These are phyloP conservation scores for Indicator maculatus DNA, from an alignment of 2,113 vertebrate species.

Conservation along the genomic window DNA sequence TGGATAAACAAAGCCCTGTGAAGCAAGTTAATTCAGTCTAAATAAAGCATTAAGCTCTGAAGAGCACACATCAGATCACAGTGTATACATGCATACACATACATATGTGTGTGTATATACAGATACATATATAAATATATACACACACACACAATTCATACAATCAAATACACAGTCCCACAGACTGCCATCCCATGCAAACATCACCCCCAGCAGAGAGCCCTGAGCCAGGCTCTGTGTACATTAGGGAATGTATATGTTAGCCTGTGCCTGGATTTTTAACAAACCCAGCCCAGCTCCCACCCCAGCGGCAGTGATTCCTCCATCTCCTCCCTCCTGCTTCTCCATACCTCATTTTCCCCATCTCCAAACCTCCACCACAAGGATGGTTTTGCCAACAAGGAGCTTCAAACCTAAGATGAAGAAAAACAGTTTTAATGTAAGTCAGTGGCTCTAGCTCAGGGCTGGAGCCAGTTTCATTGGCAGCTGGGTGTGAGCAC, in stretches of 20 bases:
- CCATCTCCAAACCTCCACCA: background rate
- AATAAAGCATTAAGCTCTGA: slow-evolving; percentile 55
- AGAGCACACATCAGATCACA: slow-evolving; percentile 1
- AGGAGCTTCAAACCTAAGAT: background rate
- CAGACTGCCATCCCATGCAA: background rate
- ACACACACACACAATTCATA: background rate
- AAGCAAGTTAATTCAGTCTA: slow-evolving; percentile 46
- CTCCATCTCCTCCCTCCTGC: accelerated
- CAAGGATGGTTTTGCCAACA: background rate
- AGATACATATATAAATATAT: background rate
- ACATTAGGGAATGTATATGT: background rate
- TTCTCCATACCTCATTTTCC: background rate
- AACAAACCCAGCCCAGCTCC: background rate
- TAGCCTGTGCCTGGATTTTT: background rate
- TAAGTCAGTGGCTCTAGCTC: background rate
- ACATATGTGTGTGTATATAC: background rate
- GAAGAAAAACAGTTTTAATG: background rate
- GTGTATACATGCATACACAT: background rate
- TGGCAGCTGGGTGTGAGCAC: background rate
- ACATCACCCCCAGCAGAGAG: background rate
- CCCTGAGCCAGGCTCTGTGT: background rate
- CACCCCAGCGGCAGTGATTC: background rate
- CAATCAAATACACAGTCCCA: background rate
- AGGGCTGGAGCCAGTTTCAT: background rate
- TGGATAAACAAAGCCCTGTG: slow-evolving; percentile 56